These are phyloP conservation scores for Dipus sagitta DNA, from an alignment of 2,797 vertebrate genomes.

Conservation along the genomic window DNA sequence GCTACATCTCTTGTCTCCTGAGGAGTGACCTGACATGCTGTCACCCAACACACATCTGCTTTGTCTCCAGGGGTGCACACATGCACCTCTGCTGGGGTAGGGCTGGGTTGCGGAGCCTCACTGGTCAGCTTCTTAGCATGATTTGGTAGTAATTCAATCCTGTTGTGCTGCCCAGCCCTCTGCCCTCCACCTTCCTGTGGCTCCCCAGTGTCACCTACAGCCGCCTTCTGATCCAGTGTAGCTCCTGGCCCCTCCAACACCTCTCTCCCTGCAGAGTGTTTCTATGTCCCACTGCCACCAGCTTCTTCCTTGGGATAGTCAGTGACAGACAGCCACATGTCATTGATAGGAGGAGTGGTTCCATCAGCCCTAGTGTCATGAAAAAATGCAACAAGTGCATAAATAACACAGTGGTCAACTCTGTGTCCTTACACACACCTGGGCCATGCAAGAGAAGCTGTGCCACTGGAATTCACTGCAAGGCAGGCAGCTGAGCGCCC, in stretches of 20 bases:
- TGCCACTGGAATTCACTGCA: neutral
- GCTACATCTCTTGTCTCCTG: accelerated
- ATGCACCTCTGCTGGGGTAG: accelerated
- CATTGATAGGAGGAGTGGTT: neutral
- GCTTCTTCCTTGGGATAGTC: no score
- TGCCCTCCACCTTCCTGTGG: neutral
- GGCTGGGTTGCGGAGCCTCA: neutral
- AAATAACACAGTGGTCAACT: accelerated
- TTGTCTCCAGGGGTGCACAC: neutral
- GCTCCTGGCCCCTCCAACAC: accelerated
- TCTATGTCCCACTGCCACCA: accelerated
- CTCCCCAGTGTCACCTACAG: no score
- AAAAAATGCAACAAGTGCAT: accelerated
- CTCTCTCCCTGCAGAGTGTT: accelerated
- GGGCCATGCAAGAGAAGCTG: accelerated
- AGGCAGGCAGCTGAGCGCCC: neutral
- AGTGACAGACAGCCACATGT: no score
- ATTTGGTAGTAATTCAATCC: neutral
- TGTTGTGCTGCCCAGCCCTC: no score
- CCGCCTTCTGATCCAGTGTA: neutral
- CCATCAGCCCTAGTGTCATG: accelerated
- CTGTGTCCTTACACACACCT: accelerated
- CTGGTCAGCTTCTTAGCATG: neutral
- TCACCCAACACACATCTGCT: neutral
- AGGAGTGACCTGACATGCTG: accelerated